phyloP scores from a whole-genome alignment of 2,797 vertebrate species.

The Onychomys leucogaster region DNA sequence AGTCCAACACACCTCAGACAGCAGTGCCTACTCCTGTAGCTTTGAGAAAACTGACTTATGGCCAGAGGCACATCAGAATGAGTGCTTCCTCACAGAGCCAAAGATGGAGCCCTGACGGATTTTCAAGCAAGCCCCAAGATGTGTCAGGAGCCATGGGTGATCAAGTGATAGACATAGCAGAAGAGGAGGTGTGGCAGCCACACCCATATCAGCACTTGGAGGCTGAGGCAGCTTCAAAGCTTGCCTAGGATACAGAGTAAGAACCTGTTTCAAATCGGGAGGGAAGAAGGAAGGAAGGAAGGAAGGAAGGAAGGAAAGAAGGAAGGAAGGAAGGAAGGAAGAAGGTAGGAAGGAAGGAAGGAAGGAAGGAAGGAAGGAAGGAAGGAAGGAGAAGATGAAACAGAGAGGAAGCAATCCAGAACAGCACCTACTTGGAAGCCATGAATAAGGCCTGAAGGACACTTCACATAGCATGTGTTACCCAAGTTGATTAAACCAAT shows the following conservation, averaged over 20 bases:
- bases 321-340: too few species aligned
- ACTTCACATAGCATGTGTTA: conserved; percentile 93
- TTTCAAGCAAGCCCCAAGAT: conserved; percentile 6
- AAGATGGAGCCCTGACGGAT: not conserved
- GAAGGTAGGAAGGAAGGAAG: too few species aligned
- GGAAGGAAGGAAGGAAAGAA: too few species aligned
- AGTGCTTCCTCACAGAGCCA: not conserved
- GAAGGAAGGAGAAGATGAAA: too few species aligned
- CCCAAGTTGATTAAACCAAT: conserved; percentile 91
- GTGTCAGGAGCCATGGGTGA: not conserved
- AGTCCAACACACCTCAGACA: not conserved
- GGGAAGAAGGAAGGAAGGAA: not conserved
- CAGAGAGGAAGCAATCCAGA: not conserved
- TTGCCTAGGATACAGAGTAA: not conserved
- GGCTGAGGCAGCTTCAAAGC: not conserved
- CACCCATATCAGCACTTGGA: not conserved
- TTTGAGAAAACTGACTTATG: not conserved
- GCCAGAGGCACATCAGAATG: not conserved
- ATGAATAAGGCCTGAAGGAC: conserved; percentile 92
- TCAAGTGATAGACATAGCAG: accelerated
- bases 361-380: too few species aligned
- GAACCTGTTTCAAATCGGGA: not conserved
- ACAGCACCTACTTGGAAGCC: conserved; percentile 90
- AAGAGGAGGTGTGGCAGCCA: not conserved
- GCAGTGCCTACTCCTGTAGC: not conserved